phyloP scores from a whole-genome alignment of 1,140 invertebrate species.

The Lordiphosa mommai region DNA sequence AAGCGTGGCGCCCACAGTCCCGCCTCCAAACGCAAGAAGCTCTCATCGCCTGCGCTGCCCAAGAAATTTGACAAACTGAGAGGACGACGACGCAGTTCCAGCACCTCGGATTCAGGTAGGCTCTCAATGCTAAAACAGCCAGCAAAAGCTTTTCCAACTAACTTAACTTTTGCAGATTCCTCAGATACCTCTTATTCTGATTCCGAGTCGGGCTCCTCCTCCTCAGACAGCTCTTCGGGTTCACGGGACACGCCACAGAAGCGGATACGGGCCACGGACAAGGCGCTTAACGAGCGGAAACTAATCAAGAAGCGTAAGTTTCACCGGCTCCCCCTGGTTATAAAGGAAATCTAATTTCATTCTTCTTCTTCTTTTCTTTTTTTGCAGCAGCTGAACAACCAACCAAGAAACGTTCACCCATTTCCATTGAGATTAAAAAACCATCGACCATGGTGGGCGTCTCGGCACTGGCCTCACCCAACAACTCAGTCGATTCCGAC shows the following conservation, averaged over 20 bases:
- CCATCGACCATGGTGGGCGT: conserved; percentile 79
- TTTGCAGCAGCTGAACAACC: conserved; percentile 55
- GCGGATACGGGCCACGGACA: conserved; percentile 66
- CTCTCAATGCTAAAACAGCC: neutral
- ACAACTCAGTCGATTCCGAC: conserved; percentile 71
- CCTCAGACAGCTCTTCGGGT: conserved; percentile 80
- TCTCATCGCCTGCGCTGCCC: conserved; percentile 37
- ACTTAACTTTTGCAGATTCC: conserved; percentile 49
- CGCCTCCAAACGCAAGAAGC: conserved; percentile 60
- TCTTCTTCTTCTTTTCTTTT: neutral
- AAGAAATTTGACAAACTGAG: conserved; percentile 62
- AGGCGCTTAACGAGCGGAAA: conserved; percentile 80
- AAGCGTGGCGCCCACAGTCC: conserved; percentile 65
- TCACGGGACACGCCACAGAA: conserved; percentile 76
- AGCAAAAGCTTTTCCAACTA: neutral
- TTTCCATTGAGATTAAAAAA: conserved; percentile 78
- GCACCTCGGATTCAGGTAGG: conserved; percentile 81
- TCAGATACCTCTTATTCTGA: conserved; percentile 82
- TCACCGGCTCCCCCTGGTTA: too few species aligned
- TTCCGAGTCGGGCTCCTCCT: conserved; percentile 80
- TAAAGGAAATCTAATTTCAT: neutral
- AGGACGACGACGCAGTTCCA: conserved; percentile 55
- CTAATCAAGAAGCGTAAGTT: conserved; percentile 72
- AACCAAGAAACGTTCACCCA: conserved; percentile 80
- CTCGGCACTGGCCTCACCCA: conserved; percentile 80